These are phyloP conservation scores for Rutilus rutilus DNA, from an alignment of 2,113 vertebrate species.

Conservation along the genomic window DNA sequence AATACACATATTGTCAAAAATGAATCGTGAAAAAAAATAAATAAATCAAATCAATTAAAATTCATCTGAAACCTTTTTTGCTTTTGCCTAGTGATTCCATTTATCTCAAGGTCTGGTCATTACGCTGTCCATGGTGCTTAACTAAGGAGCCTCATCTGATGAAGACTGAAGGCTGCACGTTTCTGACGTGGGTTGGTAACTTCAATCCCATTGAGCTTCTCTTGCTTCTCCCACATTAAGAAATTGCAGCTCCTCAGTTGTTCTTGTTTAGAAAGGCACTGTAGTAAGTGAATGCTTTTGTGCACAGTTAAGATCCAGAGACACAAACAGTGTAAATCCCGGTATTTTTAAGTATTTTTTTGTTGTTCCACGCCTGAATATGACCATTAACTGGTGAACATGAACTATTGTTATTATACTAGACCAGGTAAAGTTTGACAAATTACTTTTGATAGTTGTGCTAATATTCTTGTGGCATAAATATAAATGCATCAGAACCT, in stretches of 20 bases:
- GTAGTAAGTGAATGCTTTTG: background rate
- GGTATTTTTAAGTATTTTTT: too few relatives aligned
- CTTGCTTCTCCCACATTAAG: too few relatives aligned
- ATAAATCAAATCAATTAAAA: background rate
- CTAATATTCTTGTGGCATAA: background rate
- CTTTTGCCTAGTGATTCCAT: background rate
- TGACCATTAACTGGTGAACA: too few relatives aligned
- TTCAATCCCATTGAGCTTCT: too few relatives aligned
- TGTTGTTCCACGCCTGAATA: too few relatives aligned
- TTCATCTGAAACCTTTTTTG: background rate
- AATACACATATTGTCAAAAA: background rate
- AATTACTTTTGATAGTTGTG: background rate
- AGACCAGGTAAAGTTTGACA: too few relatives aligned
- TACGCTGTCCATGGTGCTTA: constrained; percentile 22
- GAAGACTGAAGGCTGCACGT: background rate
- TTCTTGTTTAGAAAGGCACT: too few relatives aligned
- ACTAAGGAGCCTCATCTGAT: background rate
- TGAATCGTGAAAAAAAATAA: background rate
- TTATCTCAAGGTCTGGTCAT: background rate
- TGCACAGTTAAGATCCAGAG: background rate
- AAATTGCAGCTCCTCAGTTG: too few relatives aligned
- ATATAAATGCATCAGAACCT: background rate
- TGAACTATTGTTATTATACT: too few relatives aligned
- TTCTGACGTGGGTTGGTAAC: too few relatives aligned
- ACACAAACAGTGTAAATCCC: background rate